These are phyloP conservation scores for Formica aserva DNA, from an alignment of 2,888 invertebrate species.

Conservation along the genomic window DNA sequence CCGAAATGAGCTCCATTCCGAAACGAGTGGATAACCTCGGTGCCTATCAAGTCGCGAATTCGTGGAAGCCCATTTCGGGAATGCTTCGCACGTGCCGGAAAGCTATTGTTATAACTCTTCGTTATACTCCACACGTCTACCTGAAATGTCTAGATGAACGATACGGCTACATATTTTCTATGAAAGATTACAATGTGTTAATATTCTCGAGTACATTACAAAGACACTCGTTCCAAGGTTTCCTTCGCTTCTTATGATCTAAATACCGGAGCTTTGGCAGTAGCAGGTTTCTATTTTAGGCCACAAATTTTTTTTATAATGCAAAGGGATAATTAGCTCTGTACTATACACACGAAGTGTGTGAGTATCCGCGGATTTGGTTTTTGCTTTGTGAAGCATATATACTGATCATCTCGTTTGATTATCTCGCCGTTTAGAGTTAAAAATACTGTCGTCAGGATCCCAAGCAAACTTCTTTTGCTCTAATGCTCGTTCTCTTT, in stretches of 20 bases:
- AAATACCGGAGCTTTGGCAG: constrained; percentile 73
- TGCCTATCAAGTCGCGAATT: background rate
- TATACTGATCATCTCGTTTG: constrained; percentile 23
- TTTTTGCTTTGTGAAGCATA: background rate
- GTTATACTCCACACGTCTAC: constrained; percentile 60
- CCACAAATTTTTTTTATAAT: constrained; percentile 60
- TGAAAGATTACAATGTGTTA: constrained; percentile 67
- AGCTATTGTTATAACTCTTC: constrained; percentile 40
- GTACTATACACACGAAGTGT: constrained; percentile 14
- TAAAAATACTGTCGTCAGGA: constrained; percentile 10
- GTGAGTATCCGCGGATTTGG: background rate
- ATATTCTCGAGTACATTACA: constrained; percentile 69
- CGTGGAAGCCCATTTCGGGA: constrained; percentile 47
- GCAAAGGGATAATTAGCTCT: constrained; percentile 39
- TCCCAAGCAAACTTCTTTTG: constrained; percentile 18
- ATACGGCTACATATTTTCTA: constrained; percentile 69
- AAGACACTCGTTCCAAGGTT: constrained; percentile 58
- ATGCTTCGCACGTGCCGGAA: constrained; percentile 41
- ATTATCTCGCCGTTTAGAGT: constrained; percentile 37
- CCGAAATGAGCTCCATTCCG: constrained; percentile 48
- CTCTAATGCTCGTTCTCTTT: background rate
- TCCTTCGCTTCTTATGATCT: constrained; percentile 59
- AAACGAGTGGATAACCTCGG: background rate
- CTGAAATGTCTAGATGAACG: constrained; percentile 59
- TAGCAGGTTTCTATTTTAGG: constrained; percentile 70